Base-by-base conservation (phyloP, 2,113 vertebrate genomes). In the Macrotus californicus region DNA sequence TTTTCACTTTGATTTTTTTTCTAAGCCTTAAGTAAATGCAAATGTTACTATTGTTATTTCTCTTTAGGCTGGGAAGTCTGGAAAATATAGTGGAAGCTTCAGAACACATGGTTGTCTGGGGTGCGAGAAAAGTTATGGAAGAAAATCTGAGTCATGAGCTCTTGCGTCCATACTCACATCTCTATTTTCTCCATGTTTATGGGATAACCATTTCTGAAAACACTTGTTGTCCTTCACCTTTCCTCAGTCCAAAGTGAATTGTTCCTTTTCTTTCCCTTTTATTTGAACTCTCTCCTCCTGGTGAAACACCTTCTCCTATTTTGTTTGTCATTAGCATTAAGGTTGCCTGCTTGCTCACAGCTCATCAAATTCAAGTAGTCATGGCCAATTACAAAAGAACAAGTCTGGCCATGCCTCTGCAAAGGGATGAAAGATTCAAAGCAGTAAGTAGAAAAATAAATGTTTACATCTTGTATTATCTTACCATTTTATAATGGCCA, bases 41-140 rank as follows among this genome's bases (percentile, higher is more conserved):
- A 97, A 93, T 95, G 91, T 96, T 83, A 82, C 48, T 59, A 59
- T 87, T 95, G 79, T 93, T 96, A 86, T 95, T 97, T 96, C 93
- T 93, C 87, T 94, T 97, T 95, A 95, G 56, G 83, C 80, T 93
- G 41, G 34, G n/a, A 87, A 93, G 56, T 92, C 88, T 96, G 93
- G 94, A 89, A 96, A 96, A 93, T 87, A 94, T 7, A 87, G 75
- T 69, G 34, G 73, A 89, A 83, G 48, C 64, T 76, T 92, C 72
- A n/a, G 69, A 88, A 92, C 50, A 16, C 24, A 48, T 2, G 6
- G 64, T 66, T 79, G 86, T 75, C 86, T 95, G 75, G 69, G 77
- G 34, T 12, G 0, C 59, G 61, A 43, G 52, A 70, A 29, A 76
- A 70, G 61, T 83, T 80, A 41, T 39, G 43, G 92, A 61, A 94